Evolutionary conservation across 2,113 vertebrate genomes (phyloP), one percentile per base, ranked within the genome.

Genomic region (Erinaceus europaeus): DNA sequence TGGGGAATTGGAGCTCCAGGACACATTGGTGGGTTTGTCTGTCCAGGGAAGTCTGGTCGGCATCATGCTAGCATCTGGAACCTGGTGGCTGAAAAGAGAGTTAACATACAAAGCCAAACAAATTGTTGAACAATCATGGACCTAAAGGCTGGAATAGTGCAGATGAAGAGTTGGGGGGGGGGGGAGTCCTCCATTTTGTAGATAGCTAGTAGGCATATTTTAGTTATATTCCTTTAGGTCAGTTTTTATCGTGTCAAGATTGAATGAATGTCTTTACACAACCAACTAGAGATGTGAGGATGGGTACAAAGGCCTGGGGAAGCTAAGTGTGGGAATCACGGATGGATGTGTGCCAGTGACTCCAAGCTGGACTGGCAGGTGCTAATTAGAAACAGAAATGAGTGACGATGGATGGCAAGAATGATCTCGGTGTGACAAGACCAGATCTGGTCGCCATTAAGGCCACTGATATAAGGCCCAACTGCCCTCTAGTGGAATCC

Each of bases 401-500:
- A 65, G 46, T 61, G 38, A 65, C 57, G 14, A 53, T 82, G 69
- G 71, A 46, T 17, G 53, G 61, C 46, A 61, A 86, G 82, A 82
- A 50, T 36, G 53, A 86, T 20, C 69, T 36, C 55, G 1, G 52
- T 69, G 46, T 57, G 76, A 84, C 27, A 84, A 20, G 40, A 77
- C 48, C 38, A 62, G 69, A 38, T 32, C 57, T 90, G 69, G 40
- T 73, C 86, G 48, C 32, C 59, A 74, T 20, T 13, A 61, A 69
- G 89, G 74, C 89, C 88, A 89, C 64, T 84, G 93, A 65, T 42
- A 74, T 77, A 89, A 94, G 81, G 81, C 77, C 92, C 85, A 94
- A 73, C 93, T 93, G 92, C 95, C 93, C 93, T 94, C 95, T 94
- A 94, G 92, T 95, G 95, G 95, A 94, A 62, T 61, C 80, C 84